Evolutionary conservation across 2,113 vertebrate species (phyloP).

Genomic region (Crotalus viridis): DNA sequence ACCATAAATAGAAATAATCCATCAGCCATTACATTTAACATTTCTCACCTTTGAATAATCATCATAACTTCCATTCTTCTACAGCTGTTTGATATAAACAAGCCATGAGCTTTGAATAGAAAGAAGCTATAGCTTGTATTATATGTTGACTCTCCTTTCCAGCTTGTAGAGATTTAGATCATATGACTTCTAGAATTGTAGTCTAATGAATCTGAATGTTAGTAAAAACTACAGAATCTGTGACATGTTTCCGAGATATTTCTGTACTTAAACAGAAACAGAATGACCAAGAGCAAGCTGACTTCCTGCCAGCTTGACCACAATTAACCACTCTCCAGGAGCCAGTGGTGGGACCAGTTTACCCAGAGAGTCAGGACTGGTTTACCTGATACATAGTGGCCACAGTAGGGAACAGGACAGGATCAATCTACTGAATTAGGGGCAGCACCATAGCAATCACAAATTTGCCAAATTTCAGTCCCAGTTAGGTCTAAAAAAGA

Average conservation of each 20-base stretch:
- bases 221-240: background rate
- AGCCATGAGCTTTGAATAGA: background rate
- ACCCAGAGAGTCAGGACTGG: background rate
- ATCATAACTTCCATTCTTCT: background rate
- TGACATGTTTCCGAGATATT: background rate
- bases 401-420: background rate
- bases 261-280: background rate
- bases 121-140: background rate
- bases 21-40: background rate
- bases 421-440: background rate
- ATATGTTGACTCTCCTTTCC: background rate
- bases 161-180: background rate
- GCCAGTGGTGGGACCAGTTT: background rate
- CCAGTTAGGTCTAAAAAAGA: background rate
- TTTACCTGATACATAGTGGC: background rate
- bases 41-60: background rate
- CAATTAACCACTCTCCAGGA: background rate
- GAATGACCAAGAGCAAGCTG: background rate
- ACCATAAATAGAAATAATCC: background rate
- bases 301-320: background rate
- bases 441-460: background rate
- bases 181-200: background rate
- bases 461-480: background rate
- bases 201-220: background rate
- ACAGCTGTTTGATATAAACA: background rate